Conservation (phyloP, 35 echinoderm and acorn worm species). For the Chiridota heheva region DNA sequence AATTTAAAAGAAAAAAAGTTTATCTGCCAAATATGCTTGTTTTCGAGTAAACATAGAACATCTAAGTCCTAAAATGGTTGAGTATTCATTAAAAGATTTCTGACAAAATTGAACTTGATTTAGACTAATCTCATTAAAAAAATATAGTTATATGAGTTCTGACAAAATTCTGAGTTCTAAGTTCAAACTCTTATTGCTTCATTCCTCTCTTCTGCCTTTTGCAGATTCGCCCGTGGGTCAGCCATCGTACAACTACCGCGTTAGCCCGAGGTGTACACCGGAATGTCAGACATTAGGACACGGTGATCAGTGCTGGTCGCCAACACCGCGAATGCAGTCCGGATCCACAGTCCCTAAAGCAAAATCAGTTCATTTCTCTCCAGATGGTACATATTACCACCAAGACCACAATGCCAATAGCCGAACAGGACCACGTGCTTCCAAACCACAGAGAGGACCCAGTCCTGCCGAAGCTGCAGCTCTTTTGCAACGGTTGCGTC, state of each 20-base stretch:
- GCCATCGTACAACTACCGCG: constrained; percentile 44
- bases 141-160: too few species aligned
- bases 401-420: constrained; percentile 27
- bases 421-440: background rate
- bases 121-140: too few species aligned
- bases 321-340: background rate
- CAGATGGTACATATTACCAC: background rate
- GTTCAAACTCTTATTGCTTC: too few species aligned
- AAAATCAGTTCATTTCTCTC: constrained; percentile 45
- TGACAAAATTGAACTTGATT: too few species aligned
- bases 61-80: too few species aligned
- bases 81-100: too few species aligned
- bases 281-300: constrained; percentile 84
- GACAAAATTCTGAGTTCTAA: too few species aligned
- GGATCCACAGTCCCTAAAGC: constrained; percentile 29
- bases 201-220: too few species aligned
- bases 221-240: too few species aligned
- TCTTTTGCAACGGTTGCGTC: constrained; percentile 12
- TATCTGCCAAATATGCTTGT: too few species aligned
- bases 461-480: constrained; percentile 25
- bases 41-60: too few species aligned
- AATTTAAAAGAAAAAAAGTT: too few species aligned
- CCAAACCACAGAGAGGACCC: constrained; percentile 1
- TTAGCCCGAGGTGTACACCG: constrained; percentile 67
- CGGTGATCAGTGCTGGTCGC: constrained; percentile 75